Percentiles rank a stretch among this genome's conserved stretches.
Evolutionary conservation across 2,797 vertebrate species (phyloP).

Genomic region (Crenichthys baileyi): DNA sequence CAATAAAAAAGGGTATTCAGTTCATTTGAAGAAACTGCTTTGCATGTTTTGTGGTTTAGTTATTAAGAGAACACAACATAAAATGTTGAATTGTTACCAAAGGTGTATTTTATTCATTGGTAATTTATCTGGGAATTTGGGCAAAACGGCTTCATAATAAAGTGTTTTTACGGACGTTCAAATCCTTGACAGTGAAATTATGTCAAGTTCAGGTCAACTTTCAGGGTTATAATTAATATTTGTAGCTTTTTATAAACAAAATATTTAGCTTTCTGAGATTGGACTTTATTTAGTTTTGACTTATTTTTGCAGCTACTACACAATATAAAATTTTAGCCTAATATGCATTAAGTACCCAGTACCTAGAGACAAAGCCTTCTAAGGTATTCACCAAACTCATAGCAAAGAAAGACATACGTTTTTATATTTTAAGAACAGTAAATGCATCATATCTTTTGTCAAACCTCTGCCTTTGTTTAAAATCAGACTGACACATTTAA

Average conservation of each 20-base stretch:
- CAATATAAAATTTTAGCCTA: no score
- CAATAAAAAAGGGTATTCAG: constrained; percentile 30
- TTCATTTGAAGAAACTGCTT: constrained; percentile 41
- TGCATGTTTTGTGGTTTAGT: constrained; percentile 39
- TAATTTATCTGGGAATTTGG: constrained; percentile 35
- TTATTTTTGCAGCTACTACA: no score
- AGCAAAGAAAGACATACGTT: no score
- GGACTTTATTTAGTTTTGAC: not conserved
- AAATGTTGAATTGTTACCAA: constrained; percentile 35
- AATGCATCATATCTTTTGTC: not conserved
- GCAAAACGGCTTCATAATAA: constrained; percentile 12
- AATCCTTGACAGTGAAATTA: not conserved
- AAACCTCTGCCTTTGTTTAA: not conserved
- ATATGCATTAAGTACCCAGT: not conserved
- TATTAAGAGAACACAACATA: constrained; percentile 33
- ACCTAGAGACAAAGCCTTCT: not conserved
- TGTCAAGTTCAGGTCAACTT: not conserved
- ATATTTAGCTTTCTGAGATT: not conserved
- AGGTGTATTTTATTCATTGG: constrained; percentile 47
- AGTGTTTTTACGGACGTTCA: not conserved
- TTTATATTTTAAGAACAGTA: not conserved
- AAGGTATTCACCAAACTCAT: not conserved
- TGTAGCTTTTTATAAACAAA: not conserved
- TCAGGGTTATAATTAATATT: not conserved
- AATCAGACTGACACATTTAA: not conserved